Evolutionary conservation across 2,113 vertebrate genomes (phyloP), one percentile per base, ranked within the genome.

Genomic region (Clinocottus analis): DNA sequence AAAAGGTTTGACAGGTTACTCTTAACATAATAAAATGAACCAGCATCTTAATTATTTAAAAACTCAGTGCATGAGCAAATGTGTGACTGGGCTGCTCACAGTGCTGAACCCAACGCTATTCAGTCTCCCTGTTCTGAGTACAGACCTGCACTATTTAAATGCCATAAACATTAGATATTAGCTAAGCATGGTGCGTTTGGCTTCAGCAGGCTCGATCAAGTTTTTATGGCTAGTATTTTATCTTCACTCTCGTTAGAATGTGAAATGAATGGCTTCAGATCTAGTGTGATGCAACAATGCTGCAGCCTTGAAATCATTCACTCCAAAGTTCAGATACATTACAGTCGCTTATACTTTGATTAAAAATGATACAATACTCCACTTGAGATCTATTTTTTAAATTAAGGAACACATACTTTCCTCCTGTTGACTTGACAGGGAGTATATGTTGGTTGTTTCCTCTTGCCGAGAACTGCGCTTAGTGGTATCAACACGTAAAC

Each of bases 261-360:
- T 29, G 41, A 41, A 47, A 45, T 64, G 39, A 78, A 61, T 68
- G 61, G 37, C 49, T 75, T 76, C 75, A 76, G 37, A 82, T 79
- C 51, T 65, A 21, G 29, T 59, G 10, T 87, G 66, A 87, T 53
- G 78, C 73, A 89, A 85, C 67, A 75, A 60, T 51, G 43, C 65
- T 53, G 39, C 66, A 66, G 76, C 62, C 61, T 69, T 77, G 66
- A 72, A 82, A 80, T 85, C 75, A 74, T 61, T 71, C 39, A 60
- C 51, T 82, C 59, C 21, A 83, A 72, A 62, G 51, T 80, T 49
- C 41, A 75, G 29, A 23, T 65, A n/a, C 41, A 70, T 63, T 61
- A 77, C 23, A 79, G 45, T 61, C 41, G 13, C 53, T 55, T 29
- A 29, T 31, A 64, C 70, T 79, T 75, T 77, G 65, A 72, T 74